Evolutionary conservation across 2,797 vertebrate species (phyloP).

Genomic region (Notamacropus eugenii): DNA sequence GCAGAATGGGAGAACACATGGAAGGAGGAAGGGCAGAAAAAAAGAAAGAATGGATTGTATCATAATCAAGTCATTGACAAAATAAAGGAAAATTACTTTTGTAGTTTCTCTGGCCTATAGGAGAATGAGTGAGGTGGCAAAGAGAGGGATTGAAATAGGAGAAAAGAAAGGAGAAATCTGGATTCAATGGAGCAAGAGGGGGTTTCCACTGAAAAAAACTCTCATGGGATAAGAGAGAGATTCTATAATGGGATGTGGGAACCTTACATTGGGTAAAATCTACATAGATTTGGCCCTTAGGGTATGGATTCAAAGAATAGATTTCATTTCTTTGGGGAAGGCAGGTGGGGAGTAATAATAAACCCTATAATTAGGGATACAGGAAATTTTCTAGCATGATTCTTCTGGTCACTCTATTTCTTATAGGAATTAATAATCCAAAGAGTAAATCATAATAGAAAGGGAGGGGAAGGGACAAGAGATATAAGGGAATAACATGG

Average conservation of each 20-base stretch:
- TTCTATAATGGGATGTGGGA: not conserved
- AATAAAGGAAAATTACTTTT: not conserved
- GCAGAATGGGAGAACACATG: not conserved
- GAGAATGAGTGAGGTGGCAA: not conserved
- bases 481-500: not conserved
- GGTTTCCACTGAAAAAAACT: not conserved
- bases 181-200: not conserved
- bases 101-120: not conserved
- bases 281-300: not conserved
- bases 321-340: not conserved
- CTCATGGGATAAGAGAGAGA: not conserved
- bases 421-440: not conserved
- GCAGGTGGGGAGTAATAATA: not conserved
- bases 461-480: not conserved
- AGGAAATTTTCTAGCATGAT: not conserved
- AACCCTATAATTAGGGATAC: not conserved
- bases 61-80: not conserved
- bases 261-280: not conserved
- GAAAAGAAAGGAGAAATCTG: not conserved
- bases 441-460: not conserved
- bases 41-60: not conserved
- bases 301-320: not conserved
- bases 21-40: not conserved
- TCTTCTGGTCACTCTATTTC: not conserved
- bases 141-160: not conserved